These are phyloP conservation scores for Catharus bicknelli DNA, from an alignment of 2,113 vertebrate genomes.

Conservation along the genomic window DNA sequence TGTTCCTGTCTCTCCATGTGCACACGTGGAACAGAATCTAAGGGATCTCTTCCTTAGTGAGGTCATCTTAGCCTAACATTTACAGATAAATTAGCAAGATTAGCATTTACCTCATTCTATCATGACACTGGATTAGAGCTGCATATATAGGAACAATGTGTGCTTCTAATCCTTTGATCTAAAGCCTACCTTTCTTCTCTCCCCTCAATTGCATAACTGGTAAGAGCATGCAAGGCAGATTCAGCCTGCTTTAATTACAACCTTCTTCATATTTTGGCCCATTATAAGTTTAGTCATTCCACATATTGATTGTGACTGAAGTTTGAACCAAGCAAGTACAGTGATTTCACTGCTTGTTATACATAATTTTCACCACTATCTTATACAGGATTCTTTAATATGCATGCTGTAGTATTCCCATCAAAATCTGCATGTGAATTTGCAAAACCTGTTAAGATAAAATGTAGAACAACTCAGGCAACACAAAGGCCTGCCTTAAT, in stretches of 20 bases:
- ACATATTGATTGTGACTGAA: neutral
- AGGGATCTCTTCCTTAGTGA: neutral
- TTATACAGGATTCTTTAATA: neutral
- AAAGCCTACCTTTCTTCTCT: neutral
- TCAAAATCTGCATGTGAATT: neutral
- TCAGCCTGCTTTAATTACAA: neutral
- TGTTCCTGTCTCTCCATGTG: neutral
- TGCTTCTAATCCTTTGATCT: constrained; percentile 28
- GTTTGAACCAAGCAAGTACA: neutral
- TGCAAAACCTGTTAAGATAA: neutral
- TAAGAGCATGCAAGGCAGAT: neutral
- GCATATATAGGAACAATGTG: neutral
- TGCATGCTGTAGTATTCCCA: neutral
- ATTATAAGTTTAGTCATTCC: neutral
- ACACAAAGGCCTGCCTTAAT: neutral
- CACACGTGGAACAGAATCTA: neutral
- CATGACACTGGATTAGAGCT: constrained; percentile 14
- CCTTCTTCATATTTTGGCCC: neutral
- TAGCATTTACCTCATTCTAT: neutral
- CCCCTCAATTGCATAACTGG: neutral
- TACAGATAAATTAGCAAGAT: constrained; percentile 20
- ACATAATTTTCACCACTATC: neutral
- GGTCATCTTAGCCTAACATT: neutral
- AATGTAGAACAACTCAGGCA: neutral
- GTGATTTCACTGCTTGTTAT: neutral